A percentile compares a stretch with the other conserved stretches of the same genome.
phyloP scores from a whole-genome alignment of 2,797 vertebrate genomes.

The Gila robusta region DNA sequence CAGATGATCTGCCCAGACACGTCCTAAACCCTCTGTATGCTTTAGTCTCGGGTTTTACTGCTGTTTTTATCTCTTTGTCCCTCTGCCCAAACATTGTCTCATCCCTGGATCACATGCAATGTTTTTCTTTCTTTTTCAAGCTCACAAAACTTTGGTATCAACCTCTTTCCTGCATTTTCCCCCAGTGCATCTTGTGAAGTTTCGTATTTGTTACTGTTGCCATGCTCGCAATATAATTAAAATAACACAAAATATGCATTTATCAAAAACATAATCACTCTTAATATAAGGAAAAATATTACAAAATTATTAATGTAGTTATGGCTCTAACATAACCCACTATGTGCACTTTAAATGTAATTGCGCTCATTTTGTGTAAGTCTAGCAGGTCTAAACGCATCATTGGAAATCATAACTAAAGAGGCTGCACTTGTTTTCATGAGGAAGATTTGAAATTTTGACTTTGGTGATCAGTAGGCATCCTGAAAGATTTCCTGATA shows the following conservation, averaged over 20 bases:
- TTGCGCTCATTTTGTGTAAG: neutral
- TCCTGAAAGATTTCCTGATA: neutral
- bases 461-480: no score
- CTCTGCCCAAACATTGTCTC: conserved; percentile 38
- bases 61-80: conserved; percentile 26
- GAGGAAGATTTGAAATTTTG: neutral
- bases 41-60: neutral
- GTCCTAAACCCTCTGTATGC: conserved; percentile 15
- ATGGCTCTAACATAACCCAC: no score
- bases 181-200: conserved; percentile 12
- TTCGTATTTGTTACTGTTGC: conserved; percentile 29
- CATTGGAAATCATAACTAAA: neutral
- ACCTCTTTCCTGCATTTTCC: neutral
- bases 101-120: conserved; percentile 48
- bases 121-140: conserved; percentile 29
- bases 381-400: neutral
- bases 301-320: no score
- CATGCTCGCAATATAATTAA: neutral
- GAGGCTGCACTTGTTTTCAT: neutral
- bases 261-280: no score
- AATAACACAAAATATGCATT: no score
- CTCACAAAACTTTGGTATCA: neutral
- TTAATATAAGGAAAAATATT: no score
- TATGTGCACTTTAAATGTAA: neutral
- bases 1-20: conserved; percentile 42